Percentiles rank a stretch among this genome's conserved stretches.
Conservation (phyloP, 2,113 vertebrate species). For the Ophthalmolycus amberensis region DNA sequence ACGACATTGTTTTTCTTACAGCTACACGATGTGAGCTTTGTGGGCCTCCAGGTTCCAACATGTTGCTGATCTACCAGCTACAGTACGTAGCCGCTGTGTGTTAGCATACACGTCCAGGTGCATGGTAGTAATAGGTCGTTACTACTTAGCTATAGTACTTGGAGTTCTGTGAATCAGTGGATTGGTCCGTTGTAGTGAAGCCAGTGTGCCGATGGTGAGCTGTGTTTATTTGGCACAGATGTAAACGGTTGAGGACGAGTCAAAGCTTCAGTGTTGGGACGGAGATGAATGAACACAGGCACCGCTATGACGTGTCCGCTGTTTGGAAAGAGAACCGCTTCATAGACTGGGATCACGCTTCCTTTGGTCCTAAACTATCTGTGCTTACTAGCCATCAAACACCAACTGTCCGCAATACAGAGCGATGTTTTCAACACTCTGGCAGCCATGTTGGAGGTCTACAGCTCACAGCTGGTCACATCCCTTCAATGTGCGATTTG, state of each 20-base stretch:
- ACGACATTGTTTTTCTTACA: neutral
- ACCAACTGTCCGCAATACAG: neutral
- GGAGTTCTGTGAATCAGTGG: slow-evolving; percentile 36
- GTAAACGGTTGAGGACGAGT: slow-evolving; percentile 33
- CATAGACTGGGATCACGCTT: neutral
- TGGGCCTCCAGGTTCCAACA: slow-evolving; percentile 2
- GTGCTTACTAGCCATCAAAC: neutral
- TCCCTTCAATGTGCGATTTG: neutral
- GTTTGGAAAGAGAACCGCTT: neutral
- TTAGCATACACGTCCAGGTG: slow-evolving; percentile 14
- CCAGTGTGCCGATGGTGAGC: slow-evolving; percentile 15
- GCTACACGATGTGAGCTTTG: neutral
- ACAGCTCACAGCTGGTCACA: neutral
- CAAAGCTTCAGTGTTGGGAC: neutral
- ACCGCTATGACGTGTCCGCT: neutral
- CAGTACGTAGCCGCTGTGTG: neutral
- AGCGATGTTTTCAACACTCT: neutral
- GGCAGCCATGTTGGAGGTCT: slow-evolving; percentile 16
- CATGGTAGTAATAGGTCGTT: slow-evolving; percentile 21
- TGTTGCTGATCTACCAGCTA: slow-evolving; percentile 7
- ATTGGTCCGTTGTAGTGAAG: slow-evolving; percentile 27
- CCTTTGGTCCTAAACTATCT: slow-evolving; percentile 3
- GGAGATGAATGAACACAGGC: too few relatives aligned
- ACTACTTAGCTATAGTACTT: neutral
- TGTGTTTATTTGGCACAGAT: slow-evolving; percentile 12